Base-by-base conservation (phyloP, 1,140 invertebrate genomes). In the Liolophura sinensis region DNA sequence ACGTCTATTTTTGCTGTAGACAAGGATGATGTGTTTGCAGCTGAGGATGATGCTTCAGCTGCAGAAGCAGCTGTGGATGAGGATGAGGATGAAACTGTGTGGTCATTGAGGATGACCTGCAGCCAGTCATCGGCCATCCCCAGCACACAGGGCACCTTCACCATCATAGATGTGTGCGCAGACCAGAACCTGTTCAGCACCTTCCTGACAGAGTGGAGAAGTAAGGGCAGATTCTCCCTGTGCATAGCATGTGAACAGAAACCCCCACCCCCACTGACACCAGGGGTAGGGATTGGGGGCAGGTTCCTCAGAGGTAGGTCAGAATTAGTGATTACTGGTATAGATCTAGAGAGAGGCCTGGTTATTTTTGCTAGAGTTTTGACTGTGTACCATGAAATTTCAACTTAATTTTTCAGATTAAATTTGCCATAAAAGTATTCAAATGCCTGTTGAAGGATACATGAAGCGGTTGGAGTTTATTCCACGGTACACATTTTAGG, bases 161-260 rank as follows among this genome's bases (percentile, higher is more conserved):
- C 78, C 12, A 83, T 86, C 60, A 82, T 85, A 65, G 83, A 86
- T 75, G 85, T 86, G 3, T 79, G 82, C 65, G 73, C 78, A 20
- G 70, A 83, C 55, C 64, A 65, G 20, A 54, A 57, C 9, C 62
- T 84, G n/a, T 86, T 86, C 74, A 67, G 79, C 47, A 80, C 74
- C 12, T 86, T 86, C 65, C 68, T 84, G 11, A 62, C 71, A 25
- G 83, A 86, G 59, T 85, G 82, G 84, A 70, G 66, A 27, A 66
- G 66, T 7, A 75, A 85, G 68, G 49, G 40, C 12, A 60, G 54
- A 11, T 85, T 79, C 72, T 63, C 80, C 25, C 31, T 86, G 9
- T 76, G 76, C 49, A 9, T 86, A 18, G 84, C 83, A 9, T 86
- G 85, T 78, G 83, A 83, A 56, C 76, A 60, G 27, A 70, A 67